These are phyloP conservation scores for Spodoptera picta DNA, from an alignment of 2,888 invertebrate genomes.

Conservation along the genomic window DNA sequence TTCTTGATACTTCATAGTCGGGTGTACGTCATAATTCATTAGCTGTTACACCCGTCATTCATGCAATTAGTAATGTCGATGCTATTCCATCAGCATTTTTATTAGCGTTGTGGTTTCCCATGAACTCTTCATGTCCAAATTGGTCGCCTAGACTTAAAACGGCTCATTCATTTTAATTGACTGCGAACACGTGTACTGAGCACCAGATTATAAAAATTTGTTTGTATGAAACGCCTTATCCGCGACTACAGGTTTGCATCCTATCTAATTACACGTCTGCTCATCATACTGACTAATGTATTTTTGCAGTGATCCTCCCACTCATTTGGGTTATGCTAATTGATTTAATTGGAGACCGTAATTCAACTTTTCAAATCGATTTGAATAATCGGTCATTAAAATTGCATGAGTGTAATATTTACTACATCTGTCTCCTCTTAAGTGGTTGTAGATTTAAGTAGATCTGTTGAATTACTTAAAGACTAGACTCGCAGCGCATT, in stretches of 20 bases:
- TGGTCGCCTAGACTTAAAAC: slow-evolving; percentile 37
- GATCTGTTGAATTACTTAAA: slow-evolving; percentile 54
- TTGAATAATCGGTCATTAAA: slow-evolving; percentile 68
- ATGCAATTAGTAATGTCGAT: slow-evolving; percentile 45
- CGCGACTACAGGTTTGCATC: slow-evolving; percentile 53
- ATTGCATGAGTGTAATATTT: slow-evolving; percentile 65
- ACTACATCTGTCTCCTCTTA: slow-evolving; percentile 57
- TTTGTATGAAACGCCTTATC: slow-evolving; percentile 52
- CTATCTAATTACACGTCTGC: slow-evolving; percentile 41
- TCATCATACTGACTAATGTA: slow-evolving; percentile 49
- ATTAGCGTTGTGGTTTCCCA: slow-evolving; percentile 20
- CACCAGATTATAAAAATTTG: slow-evolving; percentile 58
- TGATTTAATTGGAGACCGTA: slow-evolving; percentile 58
- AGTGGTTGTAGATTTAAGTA: slow-evolving; percentile 59
- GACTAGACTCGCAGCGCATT: slow-evolving; percentile 50
- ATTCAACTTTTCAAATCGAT: slow-evolving; percentile 59
- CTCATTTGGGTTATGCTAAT: slow-evolving; percentile 62
- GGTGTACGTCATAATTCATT: slow-evolving; percentile 55
- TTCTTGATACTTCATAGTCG: slow-evolving; percentile 26
- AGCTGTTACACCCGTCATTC: slow-evolving; percentile 53
- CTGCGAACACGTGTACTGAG: slow-evolving; percentile 43
- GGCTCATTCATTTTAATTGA: slow-evolving; percentile 34
- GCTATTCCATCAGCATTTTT: slow-evolving; percentile 44
- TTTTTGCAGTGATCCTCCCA: slow-evolving; percentile 58
- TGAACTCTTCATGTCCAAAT: slow-evolving; percentile 33